Evolutionary conservation across 2,888 invertebrate genomes (phyloP).

Genomic region (Drosophila eohydei): DNA sequence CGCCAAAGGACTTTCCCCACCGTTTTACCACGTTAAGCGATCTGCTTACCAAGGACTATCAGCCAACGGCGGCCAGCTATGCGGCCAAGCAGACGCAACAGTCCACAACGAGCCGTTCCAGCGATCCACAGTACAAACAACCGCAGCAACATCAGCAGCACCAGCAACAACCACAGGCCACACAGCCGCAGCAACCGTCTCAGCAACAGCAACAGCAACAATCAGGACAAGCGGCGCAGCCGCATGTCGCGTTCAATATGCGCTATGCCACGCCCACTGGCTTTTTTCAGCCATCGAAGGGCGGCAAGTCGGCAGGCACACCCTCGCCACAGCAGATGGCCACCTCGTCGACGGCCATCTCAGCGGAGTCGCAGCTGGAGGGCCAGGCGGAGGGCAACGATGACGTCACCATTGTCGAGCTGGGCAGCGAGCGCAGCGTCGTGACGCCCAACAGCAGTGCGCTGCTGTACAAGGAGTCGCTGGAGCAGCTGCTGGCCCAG

Average conservation of each 20-base stretch:
- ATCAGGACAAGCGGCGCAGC: slow-evolving; percentile 44
- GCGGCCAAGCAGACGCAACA: slow-evolving; percentile 41
- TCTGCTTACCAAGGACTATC: slow-evolving; percentile 84
- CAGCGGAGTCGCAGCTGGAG: slow-evolving; percentile 42
- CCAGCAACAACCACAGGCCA: slow-evolving; percentile 32
- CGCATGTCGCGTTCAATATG: slow-evolving; percentile 55
- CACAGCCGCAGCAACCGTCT: slow-evolving; percentile 49
- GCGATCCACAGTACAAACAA: slow-evolving; percentile 70
- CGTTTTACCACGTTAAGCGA: slow-evolving; percentile 84
- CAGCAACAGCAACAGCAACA: slow-evolving; percentile 44
- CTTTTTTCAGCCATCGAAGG: slow-evolving; percentile 61
- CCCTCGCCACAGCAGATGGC: slow-evolving; percentile 82
- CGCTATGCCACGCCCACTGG: slow-evolving; percentile 65
- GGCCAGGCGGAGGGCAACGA: slow-evolving; percentile 37
- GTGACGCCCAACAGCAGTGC: slow-evolving; percentile 61
- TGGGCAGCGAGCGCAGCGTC: slow-evolving; percentile 54
- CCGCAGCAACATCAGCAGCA: slow-evolving; percentile 49
- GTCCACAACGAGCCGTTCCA: slow-evolving; percentile 61
- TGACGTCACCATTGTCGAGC: slow-evolving; percentile 64
- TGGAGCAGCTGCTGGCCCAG: slow-evolving; percentile 66
- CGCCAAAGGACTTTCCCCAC: slow-evolving; percentile 83
- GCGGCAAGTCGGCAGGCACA: slow-evolving; percentile 63
- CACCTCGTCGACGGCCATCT: slow-evolving; percentile 56
- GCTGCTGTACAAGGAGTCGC: slow-evolving; percentile 67
- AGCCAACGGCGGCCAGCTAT: slow-evolving; percentile 39